Base-by-base conservation (phyloP, 2,113 vertebrate genomes). In the Crotalus viridis region DNA sequence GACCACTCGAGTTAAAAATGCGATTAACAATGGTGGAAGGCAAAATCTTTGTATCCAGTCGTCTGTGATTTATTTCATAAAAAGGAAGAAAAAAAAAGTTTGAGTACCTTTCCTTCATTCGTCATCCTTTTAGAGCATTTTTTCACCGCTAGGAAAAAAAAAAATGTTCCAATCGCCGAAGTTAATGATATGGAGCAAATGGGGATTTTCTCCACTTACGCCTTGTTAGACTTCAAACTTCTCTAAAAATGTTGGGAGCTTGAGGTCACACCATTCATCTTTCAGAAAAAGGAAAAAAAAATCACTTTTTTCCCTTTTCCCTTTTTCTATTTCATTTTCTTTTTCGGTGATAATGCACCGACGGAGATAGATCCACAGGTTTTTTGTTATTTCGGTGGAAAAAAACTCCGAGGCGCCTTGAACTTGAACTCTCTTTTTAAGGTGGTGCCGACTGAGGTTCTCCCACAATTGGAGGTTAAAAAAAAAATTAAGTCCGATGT, bases 1-100 rank as follows among this genome's bases (percentile, higher is more conserved):
- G 93, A 91, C 91, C 93, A 91, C 33, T 94, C 95, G 88, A 91
- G 94, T 92, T 87, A 93, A 43, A 5, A 43, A 57, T 55, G 57
- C 92, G 87, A 89, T 5, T 17, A 3, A 2, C 19, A 0, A 13
- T 24, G 88, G 15, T 74, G 4, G 74, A 54, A 15, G 22, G 19
- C 10, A 17, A 4, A 87, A 0, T 1, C 7, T 85, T 88, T 19
- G 85, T 57, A 85, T 48, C 59, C 52, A 89, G 19, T 91, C 2
- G 48, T 86, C 3, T 0, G 91, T 13, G 24, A 1, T 93, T 21
- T 56, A 10, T 81, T 13, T 15, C 1, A 46, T 51, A 39, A 81
- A 17, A 4, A 0, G 33, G 7, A 39, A 81, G 33, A 0, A 1
- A 21, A 81, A n/a, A n/a, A 21, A 10, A 4, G 1, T 0, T 3